phyloP scores from a whole-genome alignment of 2,888 invertebrate genomes.

The Tyria jacobaeae region DNA sequence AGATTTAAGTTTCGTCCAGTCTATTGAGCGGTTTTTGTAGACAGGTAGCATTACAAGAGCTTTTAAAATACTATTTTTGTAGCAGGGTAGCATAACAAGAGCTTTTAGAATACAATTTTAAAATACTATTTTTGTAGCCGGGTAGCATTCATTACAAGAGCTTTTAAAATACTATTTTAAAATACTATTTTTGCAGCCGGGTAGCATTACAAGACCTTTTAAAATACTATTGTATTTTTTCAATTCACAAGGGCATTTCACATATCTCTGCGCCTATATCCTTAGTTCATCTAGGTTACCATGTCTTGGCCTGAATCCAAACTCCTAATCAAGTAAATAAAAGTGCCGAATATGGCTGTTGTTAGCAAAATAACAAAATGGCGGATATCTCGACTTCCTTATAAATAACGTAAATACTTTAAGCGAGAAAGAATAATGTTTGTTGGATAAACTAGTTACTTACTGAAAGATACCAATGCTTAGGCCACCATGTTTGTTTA shows the following conservation, averaged over 20 bases:
- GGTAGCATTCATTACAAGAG: not conserved
- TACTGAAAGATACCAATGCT: slow-evolving; percentile 33
- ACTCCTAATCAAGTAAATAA: slow-evolving; percentile 19
- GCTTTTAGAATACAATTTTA: not conserved
- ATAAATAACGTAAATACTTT: slow-evolving; percentile 54
- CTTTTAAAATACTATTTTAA: not conserved
- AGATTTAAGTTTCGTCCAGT: not conserved
- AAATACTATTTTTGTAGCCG: too few species aligned
- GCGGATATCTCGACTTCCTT: slow-evolving; percentile 34
- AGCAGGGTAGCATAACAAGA: not conserved
- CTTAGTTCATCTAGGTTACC: slow-evolving; percentile 12
- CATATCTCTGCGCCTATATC: not conserved
- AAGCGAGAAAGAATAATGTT: slow-evolving; percentile 52
- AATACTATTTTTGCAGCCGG: too few species aligned
- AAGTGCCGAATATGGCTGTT: slow-evolving; percentile 23
- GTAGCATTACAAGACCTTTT: not conserved
- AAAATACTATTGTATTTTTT: not conserved
- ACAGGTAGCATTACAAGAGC: not conserved
- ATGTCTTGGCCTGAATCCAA: slow-evolving; percentile 26
- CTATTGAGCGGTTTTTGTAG: not conserved
- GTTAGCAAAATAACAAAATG: slow-evolving; percentile 40
- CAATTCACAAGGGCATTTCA: not conserved
- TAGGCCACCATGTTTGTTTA: slow-evolving; percentile 31
- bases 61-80: not conserved
- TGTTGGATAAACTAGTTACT: slow-evolving; percentile 50